Evolutionary conservation across 2,888 invertebrate species (phyloP), one percentile per base, ranked within the genome.

Genomic region (Cylloceria caligata): DNA sequence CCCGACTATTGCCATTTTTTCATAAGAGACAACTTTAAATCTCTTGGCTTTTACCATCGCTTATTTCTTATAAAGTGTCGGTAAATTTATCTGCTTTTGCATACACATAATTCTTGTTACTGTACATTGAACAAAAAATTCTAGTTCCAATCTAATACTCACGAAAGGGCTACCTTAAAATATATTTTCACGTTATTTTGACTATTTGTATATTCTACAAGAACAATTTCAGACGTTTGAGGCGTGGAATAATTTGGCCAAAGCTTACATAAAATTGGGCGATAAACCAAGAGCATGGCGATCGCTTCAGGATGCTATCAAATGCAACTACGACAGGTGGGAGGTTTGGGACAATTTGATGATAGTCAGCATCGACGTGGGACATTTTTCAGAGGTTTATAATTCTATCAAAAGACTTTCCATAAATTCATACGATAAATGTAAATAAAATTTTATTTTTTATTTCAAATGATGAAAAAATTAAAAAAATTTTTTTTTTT

Each of bases 191-290:
- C 2, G 3, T 57, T 52, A 24, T 52, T 52, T 52, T 9, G 3
- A 19, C 1, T 1, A 49, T 21, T 6, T 49, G 1, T 49, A 3
- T 16, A 3, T 45, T 11, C 11, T 11, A 3, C 27, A 47, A 11
- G 21, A 73, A 16, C 60, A 57, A 80, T 90, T 96, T 0, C 94
- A 96, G 93, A 97, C 97, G 73, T 99, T 98, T 92, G 99, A 99
- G 93, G 98, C 98, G 0, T 99, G 99, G 99, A 99, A 98, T 93
- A 99, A 99, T 93, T 94, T 99, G 79, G 98, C 98, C 13, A 98
- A 99, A 90, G 97, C 98, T 2, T 98, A 99, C 88, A 96, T 98
- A 7, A 96, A 97, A 89, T 94, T 97, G 72, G 96, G 97, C 0
- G 96, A 99, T 90, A 98, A 98, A 93, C 94, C 94, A 78, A 94